Conservation (phyloP, 2,797 vertebrate genomes). For the Hyperoplus immaculatus region DNA sequence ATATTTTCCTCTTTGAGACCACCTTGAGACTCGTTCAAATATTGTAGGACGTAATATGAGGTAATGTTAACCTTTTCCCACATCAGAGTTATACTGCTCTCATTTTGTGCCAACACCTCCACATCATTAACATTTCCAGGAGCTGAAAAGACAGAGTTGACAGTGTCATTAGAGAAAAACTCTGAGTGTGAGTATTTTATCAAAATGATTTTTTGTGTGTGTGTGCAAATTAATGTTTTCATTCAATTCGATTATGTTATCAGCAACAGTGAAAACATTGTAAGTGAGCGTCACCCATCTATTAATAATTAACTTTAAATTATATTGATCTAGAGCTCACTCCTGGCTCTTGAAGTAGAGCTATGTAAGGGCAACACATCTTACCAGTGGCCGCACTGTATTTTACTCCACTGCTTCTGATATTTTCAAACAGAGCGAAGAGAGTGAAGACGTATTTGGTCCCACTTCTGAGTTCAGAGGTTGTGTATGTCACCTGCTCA, state of each 20-base stretch:
- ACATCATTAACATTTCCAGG: too few species aligned
- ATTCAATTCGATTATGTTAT: too few species aligned
- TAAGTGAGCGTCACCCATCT: too few species aligned
- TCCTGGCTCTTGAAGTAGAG: neutral
- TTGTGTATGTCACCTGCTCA: accelerated
- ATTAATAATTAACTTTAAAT: too few species aligned
- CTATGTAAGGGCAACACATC: neutral
- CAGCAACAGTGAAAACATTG: too few species aligned
- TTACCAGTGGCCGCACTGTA: conserved; percentile 50
- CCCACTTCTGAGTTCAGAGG: neutral
- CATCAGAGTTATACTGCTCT: too few species aligned
- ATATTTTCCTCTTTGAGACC: accelerated
- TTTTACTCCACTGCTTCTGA: conserved; percentile 35
- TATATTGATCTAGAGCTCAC: neutral
- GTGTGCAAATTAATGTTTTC: too few species aligned
- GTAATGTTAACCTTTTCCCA: conserved; percentile 53
- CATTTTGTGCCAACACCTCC: too few species aligned
- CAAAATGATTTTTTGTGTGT: neutral
- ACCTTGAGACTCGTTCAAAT: neutral
- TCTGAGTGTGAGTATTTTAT: neutral
- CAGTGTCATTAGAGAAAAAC: neutral
- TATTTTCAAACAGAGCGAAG: conserved; percentile 25
- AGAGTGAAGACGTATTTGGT: conserved; percentile 44
- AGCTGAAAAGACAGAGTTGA: too few species aligned
- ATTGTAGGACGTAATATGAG: conserved; percentile 28